Conservation (phyloP, 2,888 invertebrate genomes). For the Orchesella flavescens region DNA sequence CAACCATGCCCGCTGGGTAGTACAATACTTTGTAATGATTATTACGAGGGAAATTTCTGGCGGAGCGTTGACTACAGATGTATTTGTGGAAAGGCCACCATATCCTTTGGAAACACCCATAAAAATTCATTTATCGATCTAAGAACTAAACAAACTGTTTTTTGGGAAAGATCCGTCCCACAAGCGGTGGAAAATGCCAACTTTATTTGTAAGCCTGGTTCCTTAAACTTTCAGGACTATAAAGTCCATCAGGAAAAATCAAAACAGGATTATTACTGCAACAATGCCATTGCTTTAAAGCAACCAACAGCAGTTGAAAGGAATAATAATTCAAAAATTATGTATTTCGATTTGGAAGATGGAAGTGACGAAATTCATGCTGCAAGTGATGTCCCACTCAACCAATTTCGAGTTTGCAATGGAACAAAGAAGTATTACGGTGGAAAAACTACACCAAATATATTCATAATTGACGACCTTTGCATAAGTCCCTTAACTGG, state of each 20-base stretch:
- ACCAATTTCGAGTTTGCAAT: not conserved
- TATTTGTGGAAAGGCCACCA: too few species aligned
- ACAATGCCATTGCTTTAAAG: not conserved
- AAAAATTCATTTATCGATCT: too few species aligned
- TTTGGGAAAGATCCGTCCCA: too few species aligned
- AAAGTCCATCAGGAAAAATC: not conserved
- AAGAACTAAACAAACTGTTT: too few species aligned
- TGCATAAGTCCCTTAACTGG: not conserved
- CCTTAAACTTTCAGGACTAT: not conserved
- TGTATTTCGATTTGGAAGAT: not conserved
- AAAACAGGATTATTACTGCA: not conserved
- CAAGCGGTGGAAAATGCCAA: not conserved
- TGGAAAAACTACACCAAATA: not conserved
- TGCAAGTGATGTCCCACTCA: not conserved
- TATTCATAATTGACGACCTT: not conserved
- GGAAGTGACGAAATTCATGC: not conserved
- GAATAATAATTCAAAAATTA: too few species aligned
- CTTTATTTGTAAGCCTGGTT: not conserved
- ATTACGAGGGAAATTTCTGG: too few species aligned
- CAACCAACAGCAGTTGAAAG: not conserved
- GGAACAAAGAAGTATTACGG: not conserved
- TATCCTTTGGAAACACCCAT: too few species aligned
- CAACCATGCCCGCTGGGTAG: too few species aligned
- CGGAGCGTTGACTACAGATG: too few species aligned
- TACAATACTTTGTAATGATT: too few species aligned